Evolutionary conservation across 1,140 invertebrate species (phyloP), one percentile per base, ranked within the genome.

Genomic region (Heliothis virescens): DNA sequence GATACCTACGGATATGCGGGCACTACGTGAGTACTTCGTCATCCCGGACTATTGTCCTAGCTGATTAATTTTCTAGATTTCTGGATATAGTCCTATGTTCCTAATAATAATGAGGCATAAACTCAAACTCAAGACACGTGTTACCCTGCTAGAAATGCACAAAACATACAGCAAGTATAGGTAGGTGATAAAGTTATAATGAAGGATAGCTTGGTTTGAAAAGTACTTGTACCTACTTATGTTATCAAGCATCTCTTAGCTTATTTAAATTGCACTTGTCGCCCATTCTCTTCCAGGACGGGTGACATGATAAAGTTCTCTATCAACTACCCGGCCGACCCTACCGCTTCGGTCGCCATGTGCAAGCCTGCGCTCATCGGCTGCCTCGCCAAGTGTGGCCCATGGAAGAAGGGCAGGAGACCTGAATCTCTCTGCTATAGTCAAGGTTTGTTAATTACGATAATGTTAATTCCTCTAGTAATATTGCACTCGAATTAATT

Each of bases 1-100:
- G 98, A 98, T 88, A 95, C 96, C 50, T 96, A 95, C 78, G 96
- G 97, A 29, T 98, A 97, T 88, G 98, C 98, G 87, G 98, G 98
- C 13, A 99, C 98, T 18, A 96, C 96, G 86, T 98, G 67, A 89
- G 92, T 90, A 21, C 1, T 13, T 47, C 10, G 1, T 11, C 13
- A 62, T 62, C 10, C 16, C 12, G 59, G 26, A 55, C 52, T 7
- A 57, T 18, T 7, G 13, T n/a, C 15, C 52, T n/a, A 34, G 34
- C 7, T 3, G 34, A n/a, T n/a, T n/a, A n/a, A n/a, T n/a, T n/a
- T n/a, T n/a, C n/a, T n/a, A n/a, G n/a, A n/a, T n/a, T n/a, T n/a
- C n/a, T n/a, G n/a, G n/a, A n/a, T n/a, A n/a, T n/a, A n/a, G n/a
- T n/a, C 21, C 21, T 26, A 26, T 26, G 21, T 26, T 26, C 21